A percentile compares a stretch with the other conserved stretches of the same genome.
phyloP scores from a whole-genome alignment of 1,140 invertebrate species.

The Drosophila subobscura region DNA sequence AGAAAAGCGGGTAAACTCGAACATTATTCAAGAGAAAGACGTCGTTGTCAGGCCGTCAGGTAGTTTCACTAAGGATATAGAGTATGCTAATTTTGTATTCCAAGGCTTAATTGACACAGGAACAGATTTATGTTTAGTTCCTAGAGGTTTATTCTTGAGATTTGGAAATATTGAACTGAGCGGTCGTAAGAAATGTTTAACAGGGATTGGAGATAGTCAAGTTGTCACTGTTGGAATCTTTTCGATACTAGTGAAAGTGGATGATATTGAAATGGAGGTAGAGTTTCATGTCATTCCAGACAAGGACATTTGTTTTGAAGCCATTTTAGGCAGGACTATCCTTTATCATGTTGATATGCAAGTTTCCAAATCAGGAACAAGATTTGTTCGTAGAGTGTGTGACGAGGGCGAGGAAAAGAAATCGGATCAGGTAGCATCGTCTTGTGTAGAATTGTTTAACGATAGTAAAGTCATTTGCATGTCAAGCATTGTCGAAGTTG shows the following conservation, averaged over 20 bases:
- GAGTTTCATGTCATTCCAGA: conserved; percentile 30
- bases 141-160: conserved; percentile 3
- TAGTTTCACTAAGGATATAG: too few species aligned
- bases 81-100: too few species aligned
- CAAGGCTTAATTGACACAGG: neutral
- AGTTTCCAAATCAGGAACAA: neutral
- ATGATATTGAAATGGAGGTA: conserved; percentile 12
- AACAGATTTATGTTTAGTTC: conserved; percentile 5
- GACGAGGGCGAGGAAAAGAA: too few species aligned
- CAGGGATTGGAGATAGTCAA: conserved; percentile 13
- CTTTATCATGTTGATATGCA: conserved; percentile 5
- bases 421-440: too few species aligned
- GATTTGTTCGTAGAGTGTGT: neutral
- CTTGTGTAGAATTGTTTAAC: neutral
- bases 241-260: conserved; percentile 2
- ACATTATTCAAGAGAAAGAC: too few species aligned
- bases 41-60: too few species aligned
- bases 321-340: conserved; percentile 23
- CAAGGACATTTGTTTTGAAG: conserved; percentile 22
- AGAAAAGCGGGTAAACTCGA: neutral
- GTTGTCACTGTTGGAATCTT: conserved; percentile 22
- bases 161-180: neutral
- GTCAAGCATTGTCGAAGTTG: neutral
- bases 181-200: conserved; percentile 8
- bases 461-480: neutral